Percentiles rank a stretch among this genome's conserved stretches.
Conservation (phyloP, 2,113 vertebrate species). For the Microtus richardsoni region DNA sequence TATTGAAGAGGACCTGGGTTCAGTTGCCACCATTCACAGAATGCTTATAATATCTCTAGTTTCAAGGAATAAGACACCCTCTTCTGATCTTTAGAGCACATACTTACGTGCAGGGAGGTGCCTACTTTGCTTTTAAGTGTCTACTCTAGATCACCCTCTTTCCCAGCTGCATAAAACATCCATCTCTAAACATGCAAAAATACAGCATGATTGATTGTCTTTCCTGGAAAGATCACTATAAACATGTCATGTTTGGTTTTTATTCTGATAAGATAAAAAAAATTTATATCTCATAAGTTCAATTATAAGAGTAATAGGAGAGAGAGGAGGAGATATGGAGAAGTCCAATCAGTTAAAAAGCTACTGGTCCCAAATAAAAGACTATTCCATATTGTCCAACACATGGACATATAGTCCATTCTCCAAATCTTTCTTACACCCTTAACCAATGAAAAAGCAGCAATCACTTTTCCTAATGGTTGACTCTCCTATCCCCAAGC, state of each 20-base stretch:
- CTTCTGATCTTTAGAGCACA: background rate
- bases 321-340: background rate
- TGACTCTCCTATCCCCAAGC: no score
- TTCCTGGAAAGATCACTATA: background rate
- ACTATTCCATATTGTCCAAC: background rate
- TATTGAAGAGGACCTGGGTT: background rate
- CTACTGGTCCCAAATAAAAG: background rate
- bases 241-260: background rate
- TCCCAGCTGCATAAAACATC: background rate
- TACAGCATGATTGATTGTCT: background rate
- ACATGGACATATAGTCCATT: background rate
- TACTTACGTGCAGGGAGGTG: background rate
- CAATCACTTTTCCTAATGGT: background rate
- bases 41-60: background rate
- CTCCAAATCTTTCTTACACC: background rate
- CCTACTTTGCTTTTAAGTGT: background rate
- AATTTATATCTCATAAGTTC: conserved; percentile 2
- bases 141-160: background rate
- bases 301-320: background rate
- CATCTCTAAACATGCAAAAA: background rate
- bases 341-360: background rate
- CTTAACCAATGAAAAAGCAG: background rate
- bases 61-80: background rate
- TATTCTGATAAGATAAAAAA: conserved; percentile 29
- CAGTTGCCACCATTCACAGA: background rate